A percentile compares a stretch with the other conserved stretches of the same genome.
Evolutionary conservation across 2,113 vertebrate species (phyloP).

Genomic region (Microtus ochrogaster): DNA sequence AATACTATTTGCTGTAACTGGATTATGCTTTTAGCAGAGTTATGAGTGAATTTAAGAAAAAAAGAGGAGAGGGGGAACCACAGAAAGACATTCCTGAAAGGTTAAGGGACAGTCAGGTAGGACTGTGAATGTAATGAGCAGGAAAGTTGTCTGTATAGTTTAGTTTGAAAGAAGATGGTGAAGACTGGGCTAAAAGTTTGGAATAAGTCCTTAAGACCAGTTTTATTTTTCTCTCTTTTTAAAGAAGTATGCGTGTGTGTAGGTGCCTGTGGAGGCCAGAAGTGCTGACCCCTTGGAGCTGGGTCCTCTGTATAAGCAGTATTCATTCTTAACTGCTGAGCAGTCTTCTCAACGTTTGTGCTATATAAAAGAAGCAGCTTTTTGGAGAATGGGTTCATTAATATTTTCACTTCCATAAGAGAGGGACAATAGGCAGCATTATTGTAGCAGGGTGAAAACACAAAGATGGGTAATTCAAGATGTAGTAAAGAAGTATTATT

Average conservation of each 20-base stretch:
- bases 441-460: no score
- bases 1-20: background rate
- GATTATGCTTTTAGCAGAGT: background rate
- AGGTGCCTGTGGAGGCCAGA: no score
- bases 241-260: background rate
- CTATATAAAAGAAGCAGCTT: no score
- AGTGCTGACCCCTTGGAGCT: no score
- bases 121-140: background rate
- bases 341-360: no score
- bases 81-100: background rate
- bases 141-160: background rate
- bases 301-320: no score
- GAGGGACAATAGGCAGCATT: no score
- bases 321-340: no score
- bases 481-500: no score
- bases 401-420: no score
- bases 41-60: background rate
- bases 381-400: no score
- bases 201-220: background rate
- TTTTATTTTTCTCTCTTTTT: background rate
- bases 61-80: background rate
- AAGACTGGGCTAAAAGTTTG: background rate
- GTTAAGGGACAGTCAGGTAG: background rate
- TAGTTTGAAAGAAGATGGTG: constrained; percentile 4
- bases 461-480: no score